These are phyloP conservation scores for Drosophila tani DNA, from an alignment of 1,140 invertebrate genomes.

Conservation along the genomic window DNA sequence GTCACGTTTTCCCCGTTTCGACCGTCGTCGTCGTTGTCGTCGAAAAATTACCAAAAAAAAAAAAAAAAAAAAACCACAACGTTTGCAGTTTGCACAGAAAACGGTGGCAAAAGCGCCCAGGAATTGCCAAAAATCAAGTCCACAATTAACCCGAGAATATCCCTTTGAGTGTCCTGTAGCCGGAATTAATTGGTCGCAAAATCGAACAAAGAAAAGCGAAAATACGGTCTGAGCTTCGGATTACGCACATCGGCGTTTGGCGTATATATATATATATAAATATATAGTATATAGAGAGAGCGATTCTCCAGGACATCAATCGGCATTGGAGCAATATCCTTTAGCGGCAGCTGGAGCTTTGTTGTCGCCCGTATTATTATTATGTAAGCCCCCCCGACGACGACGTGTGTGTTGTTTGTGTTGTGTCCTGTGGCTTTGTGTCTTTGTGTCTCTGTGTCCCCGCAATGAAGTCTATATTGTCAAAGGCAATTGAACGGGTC, in stretches of 20 bases:
- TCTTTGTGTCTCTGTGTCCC: constrained; percentile 5
- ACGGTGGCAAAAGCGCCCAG: background rate
- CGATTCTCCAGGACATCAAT: constrained; percentile 8
- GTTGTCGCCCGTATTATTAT: constrained; percentile 55
- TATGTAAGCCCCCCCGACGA: constrained; percentile 39
- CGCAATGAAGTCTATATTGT: constrained; percentile 73
- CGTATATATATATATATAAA: constrained; percentile 4
- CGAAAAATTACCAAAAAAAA: constrained; percentile 9
- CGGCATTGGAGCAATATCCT: constrained; percentile 6
- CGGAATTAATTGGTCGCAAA: constrained; percentile 9
- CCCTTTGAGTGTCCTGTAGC: constrained; percentile 1
- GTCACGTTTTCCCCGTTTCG: constrained; percentile 20
- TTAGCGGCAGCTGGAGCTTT: constrained; percentile 24
- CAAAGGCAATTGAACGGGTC: constrained; percentile 43
- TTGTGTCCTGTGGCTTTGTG: constrained; percentile 6
- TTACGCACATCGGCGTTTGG: constrained; percentile 20
- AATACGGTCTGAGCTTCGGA: constrained; percentile 6
- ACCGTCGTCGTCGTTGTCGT: constrained; percentile 13
- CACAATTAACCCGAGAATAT: background rate
- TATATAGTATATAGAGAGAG: background rate
- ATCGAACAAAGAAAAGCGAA: constrained; percentile 14
- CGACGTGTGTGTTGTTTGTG: constrained; percentile 14
- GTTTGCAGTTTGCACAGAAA: background rate
- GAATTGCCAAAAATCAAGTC: constrained; percentile 2
- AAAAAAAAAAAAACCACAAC: background rate